These are phyloP conservation scores for Hyaena hyaena DNA, from an alignment of 2,113 vertebrate species.

Conservation along the genomic window DNA sequence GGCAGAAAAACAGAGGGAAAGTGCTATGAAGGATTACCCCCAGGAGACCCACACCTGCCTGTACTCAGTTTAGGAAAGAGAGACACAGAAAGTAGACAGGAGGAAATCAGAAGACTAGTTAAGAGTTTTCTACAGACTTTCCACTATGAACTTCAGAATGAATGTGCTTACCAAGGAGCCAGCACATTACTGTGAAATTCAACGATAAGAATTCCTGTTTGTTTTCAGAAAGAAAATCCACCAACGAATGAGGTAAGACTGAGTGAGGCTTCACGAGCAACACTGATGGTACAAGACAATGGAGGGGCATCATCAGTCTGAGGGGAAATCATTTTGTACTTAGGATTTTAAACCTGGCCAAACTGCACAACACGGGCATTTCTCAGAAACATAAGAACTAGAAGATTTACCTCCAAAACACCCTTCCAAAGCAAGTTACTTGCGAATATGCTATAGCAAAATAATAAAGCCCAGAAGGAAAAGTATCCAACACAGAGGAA, in stretches of 20 bases:
- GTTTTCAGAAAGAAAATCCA: neutral
- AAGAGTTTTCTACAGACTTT: neutral
- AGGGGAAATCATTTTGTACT: neutral
- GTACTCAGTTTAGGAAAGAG: neutral
- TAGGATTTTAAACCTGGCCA: neutral
- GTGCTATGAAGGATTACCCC: neutral
- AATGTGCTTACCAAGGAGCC: neutral
- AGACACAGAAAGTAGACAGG: neutral
- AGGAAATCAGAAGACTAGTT: neutral
- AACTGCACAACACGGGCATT: neutral
- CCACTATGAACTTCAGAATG: neutral
- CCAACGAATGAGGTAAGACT: neutral
- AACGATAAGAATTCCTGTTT: neutral
- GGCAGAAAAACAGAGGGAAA: neutral
- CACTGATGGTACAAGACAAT: neutral
- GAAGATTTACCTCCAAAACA: slow-evolving; percentile 35
- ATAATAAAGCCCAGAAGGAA: neutral
- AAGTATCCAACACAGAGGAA: neutral
- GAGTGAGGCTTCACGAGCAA: neutral
- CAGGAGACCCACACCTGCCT: neutral
- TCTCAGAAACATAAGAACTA: slow-evolving; percentile 21
- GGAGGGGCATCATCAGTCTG: neutral
- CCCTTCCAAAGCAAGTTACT: neutral
- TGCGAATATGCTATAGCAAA: neutral
- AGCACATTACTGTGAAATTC: neutral